Conservation (phyloP, 2,888 invertebrate genomes). For the Phasia obesa region DNA sequence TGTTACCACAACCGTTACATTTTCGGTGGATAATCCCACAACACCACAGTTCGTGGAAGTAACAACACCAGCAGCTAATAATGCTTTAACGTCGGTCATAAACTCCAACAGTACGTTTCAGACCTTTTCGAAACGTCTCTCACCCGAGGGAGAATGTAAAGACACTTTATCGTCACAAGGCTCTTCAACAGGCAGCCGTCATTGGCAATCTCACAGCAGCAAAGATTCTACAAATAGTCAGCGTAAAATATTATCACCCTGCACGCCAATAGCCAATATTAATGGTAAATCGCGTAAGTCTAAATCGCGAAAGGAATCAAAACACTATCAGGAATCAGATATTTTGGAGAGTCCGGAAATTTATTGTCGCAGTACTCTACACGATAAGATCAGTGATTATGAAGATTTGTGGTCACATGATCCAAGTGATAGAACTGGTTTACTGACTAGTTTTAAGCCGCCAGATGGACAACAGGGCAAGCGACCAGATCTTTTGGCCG, state of each 20-base stretch:
- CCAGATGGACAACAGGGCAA: conserved; percentile 77
- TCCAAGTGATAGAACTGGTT: conserved; percentile 84
- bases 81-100: conserved; percentile 76
- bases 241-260: conserved; percentile 82
- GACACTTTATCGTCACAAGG: conserved; percentile 87
- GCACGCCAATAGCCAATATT: conserved; percentile 79
- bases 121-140: conserved; percentile 87
- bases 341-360: conserved; percentile 91
- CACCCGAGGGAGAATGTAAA: conserved; percentile 86
- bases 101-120: conserved; percentile 82
- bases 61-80: conserved; percentile 80
- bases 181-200: conserved; percentile 81
- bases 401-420: conserved; percentile 96
- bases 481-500: conserved; percentile 85
- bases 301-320: conserved; percentile 85
- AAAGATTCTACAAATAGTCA: conserved; percentile 84
- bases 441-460: conserved; percentile 82
- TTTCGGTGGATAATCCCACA: conserved; percentile 85
- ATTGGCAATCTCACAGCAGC: conserved; percentile 83
- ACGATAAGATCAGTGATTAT: conserved; percentile 96
- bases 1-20: conserved; percentile 93
- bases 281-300: conserved; percentile 83
- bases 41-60: conserved; percentile 79
- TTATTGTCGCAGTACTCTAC: conserved; percentile 92
- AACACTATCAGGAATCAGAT: conserved; percentile 91